Percentiles rank a stretch among this genome's conserved stretches.
These are phyloP conservation scores for Scaptomyza parva DNA, from an alignment of 2,888 invertebrate species.

Conservation along the genomic window DNA sequence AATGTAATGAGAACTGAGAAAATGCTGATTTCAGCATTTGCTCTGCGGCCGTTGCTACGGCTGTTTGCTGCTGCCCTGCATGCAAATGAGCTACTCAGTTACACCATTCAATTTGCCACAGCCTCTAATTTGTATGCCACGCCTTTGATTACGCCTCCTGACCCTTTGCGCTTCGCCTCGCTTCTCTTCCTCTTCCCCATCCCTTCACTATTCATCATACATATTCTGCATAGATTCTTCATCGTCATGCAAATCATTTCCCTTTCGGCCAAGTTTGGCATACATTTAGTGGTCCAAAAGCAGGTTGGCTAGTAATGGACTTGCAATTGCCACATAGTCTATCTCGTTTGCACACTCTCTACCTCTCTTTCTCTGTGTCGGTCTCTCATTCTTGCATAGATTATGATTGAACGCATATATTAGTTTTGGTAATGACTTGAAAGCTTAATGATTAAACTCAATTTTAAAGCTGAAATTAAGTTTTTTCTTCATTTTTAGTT, in stretches of 20 bases:
- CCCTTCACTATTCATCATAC: slow-evolving; percentile 2
- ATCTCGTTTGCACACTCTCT: not conserved
- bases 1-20: slow-evolving; percentile 60
- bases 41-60: too few relatives aligned
- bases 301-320: slow-evolving; percentile 67
- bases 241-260: slow-evolving; percentile 61
- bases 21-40: slow-evolving; percentile 78
- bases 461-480: slow-evolving; percentile 14
- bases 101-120: slow-evolving; percentile 13
- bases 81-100: slow-evolving; percentile 59
- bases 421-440: slow-evolving; percentile 14
- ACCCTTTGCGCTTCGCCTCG: too few relatives aligned
- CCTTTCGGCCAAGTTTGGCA: slow-evolving; percentile 42
- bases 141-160: too few relatives aligned
- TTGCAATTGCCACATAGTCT: slow-evolving; percentile 42
- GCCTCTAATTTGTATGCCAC: slow-evolving; percentile 22
- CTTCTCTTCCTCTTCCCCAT: not conserved
- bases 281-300: slow-evolving; percentile 59
- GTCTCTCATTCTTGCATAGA: not conserved
- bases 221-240: slow-evolving; percentile 43
- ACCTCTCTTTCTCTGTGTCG: not conserved
- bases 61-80: slow-evolving; percentile 51
- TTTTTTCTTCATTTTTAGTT: too few relatives aligned
- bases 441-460: slow-evolving; percentile 8
- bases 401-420: slow-evolving; percentile 31